Evolutionary conservation across 2,888 invertebrate genomes (phyloP), one percentile per base, ranked within the genome.

Genomic region (Drosophila prolongata): DNA sequence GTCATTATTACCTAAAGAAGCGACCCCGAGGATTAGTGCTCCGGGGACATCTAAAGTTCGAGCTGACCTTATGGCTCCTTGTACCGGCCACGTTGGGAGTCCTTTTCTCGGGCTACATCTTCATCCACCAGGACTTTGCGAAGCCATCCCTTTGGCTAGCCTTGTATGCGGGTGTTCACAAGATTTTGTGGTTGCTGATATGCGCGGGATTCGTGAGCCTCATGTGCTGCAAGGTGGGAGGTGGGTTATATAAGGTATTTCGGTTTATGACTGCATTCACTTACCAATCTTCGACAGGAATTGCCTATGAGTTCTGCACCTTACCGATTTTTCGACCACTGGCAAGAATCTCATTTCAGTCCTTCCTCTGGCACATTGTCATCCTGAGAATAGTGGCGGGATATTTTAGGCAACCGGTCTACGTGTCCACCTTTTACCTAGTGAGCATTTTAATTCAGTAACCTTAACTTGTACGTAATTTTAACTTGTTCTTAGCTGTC

Each of bases 131-230:
- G 8, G 88, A 90, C 19, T 91, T 90, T 61, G 68, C 73, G 14
- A 89, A 85, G 44, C 90, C 92, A 0, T 90, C 91, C 0, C 61
- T 92, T 40, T 90, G 90, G 87, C 80, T 92, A n/a, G 92, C 92
- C 0, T 35, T 93, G 1, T 93, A 93, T 76, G 92, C 92, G 55
- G 91, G 91, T 0, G 50, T 92, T 1, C 91, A 91, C 55, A 92
- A 91, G 71, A 92, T 91, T 76, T 30, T 92, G 3, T 93, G 92
- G 89, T 89, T 90, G 8, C 24, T 93, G 2, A 82, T 91, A 24
- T 88, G 91, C 35, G 89, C 89, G 1, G 75, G 87, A 0, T 82
- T 81, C 5, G 65, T 92, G 1, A 72, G 88, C 37, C 76, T 90
- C 49, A 86, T 90, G 81, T 83, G 89, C 53, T 77, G 85, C 8